Evolutionary conservation across 2,113 vertebrate genomes (phyloP).

Genomic region (Channa argus): DNA sequence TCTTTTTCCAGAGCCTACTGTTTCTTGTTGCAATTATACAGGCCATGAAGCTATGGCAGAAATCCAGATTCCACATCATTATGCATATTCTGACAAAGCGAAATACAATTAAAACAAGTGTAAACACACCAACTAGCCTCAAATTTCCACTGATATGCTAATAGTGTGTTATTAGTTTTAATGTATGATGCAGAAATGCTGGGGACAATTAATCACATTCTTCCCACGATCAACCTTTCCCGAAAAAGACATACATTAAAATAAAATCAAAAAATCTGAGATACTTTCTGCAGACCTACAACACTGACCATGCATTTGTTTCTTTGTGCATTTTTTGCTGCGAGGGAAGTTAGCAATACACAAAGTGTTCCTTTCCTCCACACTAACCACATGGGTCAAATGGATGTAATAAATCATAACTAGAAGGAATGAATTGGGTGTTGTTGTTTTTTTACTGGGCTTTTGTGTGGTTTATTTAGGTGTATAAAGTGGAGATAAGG

Average conservation of each 20-base stretch:
- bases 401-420: conserved; percentile 61
- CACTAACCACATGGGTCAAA: conserved; percentile 44
- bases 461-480: conserved; percentile 55
- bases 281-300: conserved; percentile 10
- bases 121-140: no score
- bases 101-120: no score
- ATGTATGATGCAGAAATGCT: background rate
- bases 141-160: no score
- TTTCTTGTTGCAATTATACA: no score
- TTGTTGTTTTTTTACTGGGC: background rate
- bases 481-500: conserved; percentile 60
- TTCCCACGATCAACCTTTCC: conserved; percentile 48
- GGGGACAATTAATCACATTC: conserved; percentile 20
- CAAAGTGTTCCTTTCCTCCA: conserved; percentile 27
- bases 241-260: conserved; percentile 38
- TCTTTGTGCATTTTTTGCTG: conserved; percentile 23
- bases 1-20: no score
- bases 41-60: no score
- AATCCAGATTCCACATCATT: no score
- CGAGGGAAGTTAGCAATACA: conserved; percentile 24
- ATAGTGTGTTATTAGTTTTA: no score
- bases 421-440: conserved; percentile 48
- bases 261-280: conserved; percentile 27
- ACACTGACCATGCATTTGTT: conserved; percentile 3
- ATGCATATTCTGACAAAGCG: no score